phyloP scores from a whole-genome alignment of 2,113 vertebrate species.

The Clarias magur region DNA sequence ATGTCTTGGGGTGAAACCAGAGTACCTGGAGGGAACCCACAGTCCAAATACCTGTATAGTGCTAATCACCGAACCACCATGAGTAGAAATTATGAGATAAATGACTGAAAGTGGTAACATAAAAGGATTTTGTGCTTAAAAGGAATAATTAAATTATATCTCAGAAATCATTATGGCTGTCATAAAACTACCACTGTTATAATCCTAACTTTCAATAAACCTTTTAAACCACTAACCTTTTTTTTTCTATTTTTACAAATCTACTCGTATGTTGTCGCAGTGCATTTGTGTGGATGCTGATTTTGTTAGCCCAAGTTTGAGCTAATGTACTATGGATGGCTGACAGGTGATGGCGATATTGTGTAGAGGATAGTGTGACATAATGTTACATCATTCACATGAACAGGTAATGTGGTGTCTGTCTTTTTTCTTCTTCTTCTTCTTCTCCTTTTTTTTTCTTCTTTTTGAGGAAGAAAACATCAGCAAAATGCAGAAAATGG shows the following conservation, averaged over 20 bases:
- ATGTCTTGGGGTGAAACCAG: too few species aligned
- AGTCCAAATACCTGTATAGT: too few species aligned
- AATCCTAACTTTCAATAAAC: background rate
- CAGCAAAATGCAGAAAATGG: conserved; percentile 1
- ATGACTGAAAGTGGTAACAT: background rate
- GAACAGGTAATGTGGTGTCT: conserved; percentile 7
- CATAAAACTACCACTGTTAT: too few species aligned
- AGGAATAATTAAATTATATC: background rate
- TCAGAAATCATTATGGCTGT: background rate
- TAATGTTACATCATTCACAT: background rate
- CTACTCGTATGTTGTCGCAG: background rate
- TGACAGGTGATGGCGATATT: conserved; percentile 50
- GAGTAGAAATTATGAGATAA: background rate
- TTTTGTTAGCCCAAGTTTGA: conserved; percentile 6
- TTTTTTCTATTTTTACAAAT: background rate
- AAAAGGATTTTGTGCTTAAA: background rate
- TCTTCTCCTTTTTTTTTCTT: background rate
- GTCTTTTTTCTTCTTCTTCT: background rate
- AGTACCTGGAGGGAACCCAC: too few species aligned
- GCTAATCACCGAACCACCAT: background rate
- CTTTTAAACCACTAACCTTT: too few species aligned
- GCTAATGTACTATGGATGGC: background rate
- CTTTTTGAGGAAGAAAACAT: background rate
- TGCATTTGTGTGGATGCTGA: background rate
- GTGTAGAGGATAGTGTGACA: conserved; percentile 25